Evolutionary conservation across 2,797 vertebrate genomes (phyloP).

Genomic region (Epinephelus malabaricus): DNA sequence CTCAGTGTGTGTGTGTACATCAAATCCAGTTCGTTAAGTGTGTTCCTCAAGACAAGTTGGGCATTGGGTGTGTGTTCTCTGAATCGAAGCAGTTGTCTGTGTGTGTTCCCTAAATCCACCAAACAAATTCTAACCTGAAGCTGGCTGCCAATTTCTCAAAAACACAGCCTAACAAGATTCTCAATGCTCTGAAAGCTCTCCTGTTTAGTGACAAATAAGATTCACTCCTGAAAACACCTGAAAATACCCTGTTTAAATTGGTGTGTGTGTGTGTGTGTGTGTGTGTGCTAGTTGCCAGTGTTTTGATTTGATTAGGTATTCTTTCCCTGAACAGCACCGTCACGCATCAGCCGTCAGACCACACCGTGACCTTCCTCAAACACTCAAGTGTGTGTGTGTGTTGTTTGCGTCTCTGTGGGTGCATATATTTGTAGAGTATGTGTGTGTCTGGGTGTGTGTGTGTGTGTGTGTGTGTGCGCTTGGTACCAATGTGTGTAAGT

Average conservation of each 20-base stretch:
- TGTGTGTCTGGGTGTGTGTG: neutral
- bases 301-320: slow-evolving; percentile 69
- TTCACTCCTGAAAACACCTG: slow-evolving; percentile 50
- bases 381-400: slow-evolving; percentile 28
- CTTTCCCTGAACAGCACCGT: slow-evolving; percentile 54
- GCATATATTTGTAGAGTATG: slow-evolving; percentile 36
- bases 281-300: neutral
- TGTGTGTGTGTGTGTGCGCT: neutral
- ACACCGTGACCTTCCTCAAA: slow-evolving; percentile 69
- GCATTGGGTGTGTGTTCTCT: slow-evolving; percentile 12
- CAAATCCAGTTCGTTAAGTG: slow-evolving; percentile 17
- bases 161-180: slow-evolving; percentile 51
- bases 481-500: slow-evolving; percentile 4
- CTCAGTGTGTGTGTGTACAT: neutral
- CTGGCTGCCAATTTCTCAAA: slow-evolving; percentile 34
- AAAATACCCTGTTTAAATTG: slow-evolving; percentile 35
- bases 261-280: slow-evolving; percentile 21
- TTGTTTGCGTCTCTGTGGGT: slow-evolving; percentile 33
- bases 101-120: slow-evolving; percentile 14
- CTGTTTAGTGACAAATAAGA: slow-evolving; percentile 61
- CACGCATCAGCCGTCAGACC: slow-evolving; percentile 64
- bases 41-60: slow-evolving; percentile 9
- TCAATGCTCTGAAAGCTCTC: slow-evolving; percentile 32
- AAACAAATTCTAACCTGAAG: slow-evolving; percentile 46
- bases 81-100: neutral